These are phyloP conservation scores for Hippocampus zosterae DNA, from an alignment of 2,113 vertebrate species.

Conservation along the genomic window DNA sequence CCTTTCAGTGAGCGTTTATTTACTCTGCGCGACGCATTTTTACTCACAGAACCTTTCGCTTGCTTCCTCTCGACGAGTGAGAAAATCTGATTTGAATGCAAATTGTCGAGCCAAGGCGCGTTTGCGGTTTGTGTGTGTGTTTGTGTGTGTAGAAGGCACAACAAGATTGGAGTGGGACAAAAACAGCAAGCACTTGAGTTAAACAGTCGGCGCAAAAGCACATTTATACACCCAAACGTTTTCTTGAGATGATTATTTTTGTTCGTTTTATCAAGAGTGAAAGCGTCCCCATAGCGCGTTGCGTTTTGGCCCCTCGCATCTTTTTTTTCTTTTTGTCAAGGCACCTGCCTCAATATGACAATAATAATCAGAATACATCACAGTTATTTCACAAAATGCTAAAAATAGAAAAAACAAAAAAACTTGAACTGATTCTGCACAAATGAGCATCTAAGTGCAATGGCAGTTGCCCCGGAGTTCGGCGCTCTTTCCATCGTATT, in stretches of 20 bases:
- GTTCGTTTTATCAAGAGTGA: background rate
- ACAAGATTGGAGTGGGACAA: background rate
- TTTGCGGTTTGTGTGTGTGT: background rate
- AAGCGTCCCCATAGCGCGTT: no score
- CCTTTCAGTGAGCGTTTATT: slow-evolving; percentile 51
- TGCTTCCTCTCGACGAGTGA: background rate
- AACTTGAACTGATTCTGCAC: background rate
- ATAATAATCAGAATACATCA: no score
- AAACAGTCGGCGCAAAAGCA: slow-evolving; percentile 38
- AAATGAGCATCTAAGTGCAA: background rate
- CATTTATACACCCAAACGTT: slow-evolving; percentile 18
- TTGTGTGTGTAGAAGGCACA: background rate
- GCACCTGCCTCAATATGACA: no score
- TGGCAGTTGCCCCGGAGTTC: background rate
- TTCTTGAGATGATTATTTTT: background rate
- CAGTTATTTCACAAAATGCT: no score
- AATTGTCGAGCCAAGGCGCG: slow-evolving; percentile 29
- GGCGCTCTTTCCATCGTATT: slow-evolving; percentile 59
- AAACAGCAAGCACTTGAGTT: slow-evolving; percentile 28
- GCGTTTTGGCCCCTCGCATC: background rate
- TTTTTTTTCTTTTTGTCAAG: no score
- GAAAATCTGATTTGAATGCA: slow-evolving; percentile 57
- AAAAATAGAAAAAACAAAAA: no score
- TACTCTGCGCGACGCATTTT: slow-evolving; percentile 32
- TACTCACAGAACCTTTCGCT: background rate